Evolutionary conservation across 2,888 invertebrate species (phyloP), one percentile per base, ranked within the genome.

Genomic region (Abrostola tripartita): DNA sequence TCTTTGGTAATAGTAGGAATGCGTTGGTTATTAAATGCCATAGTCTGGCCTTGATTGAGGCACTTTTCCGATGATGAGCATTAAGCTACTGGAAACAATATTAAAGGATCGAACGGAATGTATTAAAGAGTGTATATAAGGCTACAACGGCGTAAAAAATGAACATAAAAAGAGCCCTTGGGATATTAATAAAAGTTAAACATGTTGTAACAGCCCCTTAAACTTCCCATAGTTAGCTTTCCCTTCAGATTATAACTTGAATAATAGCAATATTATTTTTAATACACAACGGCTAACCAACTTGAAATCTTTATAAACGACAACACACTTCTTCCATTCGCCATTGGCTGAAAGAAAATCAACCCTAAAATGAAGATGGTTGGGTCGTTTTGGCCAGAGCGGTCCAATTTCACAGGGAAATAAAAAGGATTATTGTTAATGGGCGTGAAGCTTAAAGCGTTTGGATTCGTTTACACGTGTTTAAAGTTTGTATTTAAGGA

Each of bases 351-450:
- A 66, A 67, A 67, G 53, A 88, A 81, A 81, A 37, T 81, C 77
- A 85, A 88, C 90, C 84, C 69, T 89, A 76, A 65, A 42, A 11
- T 59, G 12, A 42, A n/a, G 10, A 0, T 0, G 49, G 38, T 79
- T 75, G 63, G 81, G 81, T 82, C 68, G 56, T 56, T 66, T 67
- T 70, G 66, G 73, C 73, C 69, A 40, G n/a, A 54, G 40, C 4
- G n/a, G 12, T 38, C 68, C 70, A 68, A 69, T 82, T 81, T 81
- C 75, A 79, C 76, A 65, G 64, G 79, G 78, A 84, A 87, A 87
- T 88, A 85, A 87, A 88, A 89, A 89, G 89, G 92, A 92, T 92
- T 92, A 92, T 87, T 85, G 86, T 89, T 88, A 92, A 90, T 89
- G 87, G 85, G 74, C 82, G 58, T 72, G 78, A 78, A 81, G 85